Evolutionary conservation across 2,888 invertebrate genomes (phyloP), one percentile per base, ranked within the genome.

Genomic region (Napeogenes inachia): DNA sequence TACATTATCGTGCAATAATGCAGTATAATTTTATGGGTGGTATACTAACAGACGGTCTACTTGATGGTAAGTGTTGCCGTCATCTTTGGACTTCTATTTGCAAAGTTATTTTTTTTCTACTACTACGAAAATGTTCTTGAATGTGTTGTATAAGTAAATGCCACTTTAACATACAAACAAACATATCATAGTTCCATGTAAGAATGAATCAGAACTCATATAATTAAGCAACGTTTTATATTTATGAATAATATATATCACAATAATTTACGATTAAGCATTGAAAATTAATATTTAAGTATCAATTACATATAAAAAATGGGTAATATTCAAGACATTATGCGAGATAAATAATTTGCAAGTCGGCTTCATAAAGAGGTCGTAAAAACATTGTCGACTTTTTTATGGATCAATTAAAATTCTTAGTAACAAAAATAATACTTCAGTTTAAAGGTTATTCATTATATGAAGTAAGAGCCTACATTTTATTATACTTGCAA

Each of bases 361-460:
- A 47, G 67, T 62, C 64, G 66, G 66, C 61, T 60, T 56, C 57
- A 59, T 64, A 59, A 64, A 62, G 57, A 6, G 62, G 54, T 62
- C 64, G 62, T 67, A 64, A 64, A 61, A 42, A 53, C 60, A 54
- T 56, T 54, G 66, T 58, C 38, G 53, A 45, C 56, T 61, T 64
- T 66, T 66, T 66, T 66, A 66, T 62, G 64, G 56, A 50, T 62
- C 64, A 64, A 66, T 66, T 66, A 64, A 62, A 59, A 56, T 45
- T 54, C 60, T 64, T 61, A 47, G 47, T 60, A 64, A 62, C 60
- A 62, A 64, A 66, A 60, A 54, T 59, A 12, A 58, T 63, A 56
- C 58, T 62, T 59, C 10, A 42, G 42, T 42, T 42, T 62, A 47
- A 57, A 61, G 53, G 58, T 54, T 47, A 62, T 62, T 61, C 61